phyloP scores from a whole-genome alignment of 2,797 vertebrate genomes.

The Numenius phaeopus region DNA sequence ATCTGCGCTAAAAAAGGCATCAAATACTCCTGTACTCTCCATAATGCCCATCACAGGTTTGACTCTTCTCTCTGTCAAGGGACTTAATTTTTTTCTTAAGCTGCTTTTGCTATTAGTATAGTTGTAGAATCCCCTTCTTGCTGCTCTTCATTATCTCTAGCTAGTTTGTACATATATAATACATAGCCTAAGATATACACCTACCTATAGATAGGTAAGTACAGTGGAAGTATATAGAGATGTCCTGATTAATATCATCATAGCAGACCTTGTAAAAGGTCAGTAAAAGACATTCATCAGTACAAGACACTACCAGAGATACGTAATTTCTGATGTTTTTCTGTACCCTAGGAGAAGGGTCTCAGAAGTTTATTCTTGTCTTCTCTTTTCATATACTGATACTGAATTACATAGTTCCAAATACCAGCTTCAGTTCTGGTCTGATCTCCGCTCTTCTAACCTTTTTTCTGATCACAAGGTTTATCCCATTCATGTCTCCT shows the following conservation, averaged over 20 bases:
- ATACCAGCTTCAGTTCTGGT: background rate
- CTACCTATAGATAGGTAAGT: background rate
- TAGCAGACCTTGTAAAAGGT: background rate
- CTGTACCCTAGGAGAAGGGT: background rate
- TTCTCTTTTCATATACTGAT: background rate
- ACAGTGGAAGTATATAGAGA: background rate
- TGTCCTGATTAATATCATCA: background rate
- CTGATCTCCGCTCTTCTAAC: background rate
- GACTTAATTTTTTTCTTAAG: background rate
- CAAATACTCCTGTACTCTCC: background rate
- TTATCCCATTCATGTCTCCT: background rate
- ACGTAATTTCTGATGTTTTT: background rate
- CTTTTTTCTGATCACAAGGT: background rate
- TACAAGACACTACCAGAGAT: background rate
- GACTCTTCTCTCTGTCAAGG: background rate
- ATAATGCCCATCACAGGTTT: background rate
- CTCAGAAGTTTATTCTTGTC: background rate
- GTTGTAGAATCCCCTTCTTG: background rate
- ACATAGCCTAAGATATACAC: background rate
- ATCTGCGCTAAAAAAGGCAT: background rate
- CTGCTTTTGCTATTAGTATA: background rate
- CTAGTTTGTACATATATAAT: background rate
- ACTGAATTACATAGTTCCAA: background rate
- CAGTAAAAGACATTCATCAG: background rate
- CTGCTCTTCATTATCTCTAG: background rate